Conservation (phyloP, 2,888 invertebrate genomes). For the Elgonia sp. region DNA sequence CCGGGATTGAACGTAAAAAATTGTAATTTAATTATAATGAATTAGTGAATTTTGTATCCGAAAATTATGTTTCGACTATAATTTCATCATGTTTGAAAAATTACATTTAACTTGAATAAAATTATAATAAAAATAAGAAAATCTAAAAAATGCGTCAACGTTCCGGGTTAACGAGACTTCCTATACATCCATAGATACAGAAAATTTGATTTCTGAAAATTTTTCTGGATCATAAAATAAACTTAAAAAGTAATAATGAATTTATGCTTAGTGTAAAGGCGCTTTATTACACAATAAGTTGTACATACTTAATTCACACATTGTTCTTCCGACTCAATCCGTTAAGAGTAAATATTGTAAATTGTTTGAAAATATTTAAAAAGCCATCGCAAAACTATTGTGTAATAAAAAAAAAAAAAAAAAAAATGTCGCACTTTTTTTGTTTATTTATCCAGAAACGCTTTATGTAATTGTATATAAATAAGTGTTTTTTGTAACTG, state of each 20-base stretch:
- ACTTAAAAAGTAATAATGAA: neutral
- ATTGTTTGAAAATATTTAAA: conserved; percentile 24
- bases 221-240: neutral
- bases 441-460: neutral
- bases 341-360: neutral
- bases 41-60: too few species aligned
- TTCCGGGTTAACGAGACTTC: neutral
- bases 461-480: conserved; percentile 41
- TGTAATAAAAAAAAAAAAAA: neutral
- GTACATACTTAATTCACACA: conserved; percentile 12
- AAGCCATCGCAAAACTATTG: neutral
- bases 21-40: too few species aligned
- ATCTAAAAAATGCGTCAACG: neutral
- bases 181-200: conserved; percentile 8
- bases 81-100: neutral
- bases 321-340: conserved; percentile 30
- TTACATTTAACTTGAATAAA: neutral
- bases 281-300: conserved; percentile 41
- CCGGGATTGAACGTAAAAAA: too few species aligned
- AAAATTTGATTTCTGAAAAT: neutral
- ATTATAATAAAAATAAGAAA: neutral
- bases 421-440: neutral
- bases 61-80: too few species aligned
- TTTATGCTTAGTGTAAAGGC: neutral
- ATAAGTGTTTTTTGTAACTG: conserved; percentile 41